Evolutionary conservation across 1,140 invertebrate species (phyloP), one percentile per base, ranked within the genome.

Genomic region (Luehdorfia chinensis): DNA sequence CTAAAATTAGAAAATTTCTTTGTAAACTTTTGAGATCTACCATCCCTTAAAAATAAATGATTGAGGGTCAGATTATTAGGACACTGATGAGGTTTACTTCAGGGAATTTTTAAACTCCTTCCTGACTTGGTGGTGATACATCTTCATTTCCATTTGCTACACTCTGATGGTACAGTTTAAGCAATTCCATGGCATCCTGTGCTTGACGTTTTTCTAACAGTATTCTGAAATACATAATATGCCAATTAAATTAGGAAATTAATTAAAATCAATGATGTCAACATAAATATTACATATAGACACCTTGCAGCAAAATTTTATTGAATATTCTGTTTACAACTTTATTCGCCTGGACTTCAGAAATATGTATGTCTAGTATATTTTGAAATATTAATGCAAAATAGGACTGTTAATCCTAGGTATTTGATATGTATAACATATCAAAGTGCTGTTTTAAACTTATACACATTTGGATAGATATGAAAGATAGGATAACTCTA

Each of bases 171-270:
- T 88, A 88, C 8, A 90, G 55, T 56, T 90, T 90, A 55, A 95
- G 80, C 64, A 95, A 87, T 80, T 94, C 93, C 89, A 95, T 90
- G 12, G 94, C 94, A 84, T 95, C 94, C 73, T 94, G 92, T 15
- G 93, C 94, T 86, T 94, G 93, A 31, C 94, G 89, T 76, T 95
- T 95, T 56, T 95, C 94, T 59, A 91, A 89, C 21, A 95, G 86
- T 69, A 91, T 89, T 72, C 89, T 90, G 72, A 41, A 80, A 47
- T 21, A 48, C 41, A 50, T 18, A 25, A 32, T 13, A 28, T 7
- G n/a, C n/a, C n/a, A n/a, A n/a, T n/a, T n/a, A n/a, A n/a, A n/a
- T n/a, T n/a, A n/a, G n/a, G n/a, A n/a, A n/a, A 32, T 11, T 30
- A 16, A 18, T 43, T 2, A 15, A 30, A 47, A 23, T 23, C 14